Evolutionary conservation across 2,797 vertebrate species (phyloP), one percentile per base, ranked within the genome.

Genomic region (Enteromius unitaeniatus): DNA sequence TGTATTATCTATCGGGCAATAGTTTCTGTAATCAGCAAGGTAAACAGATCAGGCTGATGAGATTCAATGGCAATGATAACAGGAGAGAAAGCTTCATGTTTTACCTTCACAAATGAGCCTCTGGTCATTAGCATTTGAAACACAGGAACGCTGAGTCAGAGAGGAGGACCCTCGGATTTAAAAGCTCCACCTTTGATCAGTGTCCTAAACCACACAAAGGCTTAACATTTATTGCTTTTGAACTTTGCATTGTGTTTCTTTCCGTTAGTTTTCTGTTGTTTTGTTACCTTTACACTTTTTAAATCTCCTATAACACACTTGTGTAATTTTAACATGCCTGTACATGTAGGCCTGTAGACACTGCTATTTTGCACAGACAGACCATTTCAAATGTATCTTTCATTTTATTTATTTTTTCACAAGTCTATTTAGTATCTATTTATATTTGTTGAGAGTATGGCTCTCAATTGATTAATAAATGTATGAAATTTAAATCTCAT

Each of bases 161-260:
- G 51, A 65, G 45, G 77, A 51, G 77, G 31, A 51, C 62, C 13
- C 17, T 51, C 28, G 3, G 28, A 62, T 42, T 78, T 23, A 51
- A 72, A 17, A 23, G 8, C 15, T 62, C 23, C 28, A 73, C 19
- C 68, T 47, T 78, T 78, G 75, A 70, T 69, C 53, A 23, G 55
- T 0, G 13, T 67, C 10, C 53, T 34, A 67, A 45, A 77, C 60
- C 70, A 21, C 58, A 64, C 55, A 6, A 23, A 31, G 40, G 58
- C 62, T 79, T 51, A 65, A 34, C 77, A 49, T 65, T 40, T 65
- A 23, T 31, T 78, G 58, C 40, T 34, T 83, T 51, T 74, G 4
- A 70, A 85, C 1, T 15, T 67, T 62, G 28, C 11, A 91, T 90
- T 78, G 58, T 77, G 37, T 42, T 77, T 78, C n/a, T 64, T 45